A percentile compares a stretch with the other conserved stretches of the same genome.
Conservation (phyloP, 30 jellyfish, hydroid and myxozoan species). For the Catostylus mosaicus region DNA sequence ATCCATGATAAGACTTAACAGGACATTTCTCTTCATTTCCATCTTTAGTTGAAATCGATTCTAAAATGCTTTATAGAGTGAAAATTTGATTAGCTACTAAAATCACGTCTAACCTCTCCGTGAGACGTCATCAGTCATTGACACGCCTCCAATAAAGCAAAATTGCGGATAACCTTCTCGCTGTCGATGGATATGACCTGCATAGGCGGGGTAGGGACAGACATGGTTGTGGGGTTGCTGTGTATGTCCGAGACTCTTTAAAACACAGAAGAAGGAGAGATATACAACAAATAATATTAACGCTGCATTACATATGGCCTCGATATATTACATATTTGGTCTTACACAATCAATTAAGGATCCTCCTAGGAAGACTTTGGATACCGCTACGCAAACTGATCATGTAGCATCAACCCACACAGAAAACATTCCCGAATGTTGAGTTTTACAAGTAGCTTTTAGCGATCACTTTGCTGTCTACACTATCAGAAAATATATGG, state of each 20-base stretch:
- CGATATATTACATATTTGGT: constrained; percentile 17
- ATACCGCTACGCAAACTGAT: constrained; percentile 30
- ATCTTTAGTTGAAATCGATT: not conserved
- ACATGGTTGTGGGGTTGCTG: constrained; percentile 45
- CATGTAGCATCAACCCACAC: constrained; percentile 31
- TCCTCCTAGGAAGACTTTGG: constrained; percentile 43
- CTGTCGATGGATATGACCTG: constrained; percentile 40
- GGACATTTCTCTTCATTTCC: constrained; percentile 19
- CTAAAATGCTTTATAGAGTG: not conserved
- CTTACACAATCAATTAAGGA: constrained; percentile 42
- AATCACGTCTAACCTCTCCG: no score
- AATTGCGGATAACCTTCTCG: constrained; percentile 43
- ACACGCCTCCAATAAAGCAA: no score
- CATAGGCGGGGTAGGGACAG: constrained; percentile 33
- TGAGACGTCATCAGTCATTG: no score
- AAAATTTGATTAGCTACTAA: not conserved
- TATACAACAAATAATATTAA: constrained; percentile 20
- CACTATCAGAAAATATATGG: constrained; percentile 26
- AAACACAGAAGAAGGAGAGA: constrained; percentile 30
- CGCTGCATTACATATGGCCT: constrained; percentile 33
- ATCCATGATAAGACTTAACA: constrained; percentile 16
- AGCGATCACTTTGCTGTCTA: constrained; percentile 41
- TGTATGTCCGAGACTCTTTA: constrained; percentile 28
- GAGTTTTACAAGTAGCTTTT: constrained; percentile 23
- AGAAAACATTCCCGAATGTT: constrained; percentile 25